Base-by-base conservation (phyloP, 2,888 invertebrate genomes). In the Barypeithes pellucidus region DNA sequence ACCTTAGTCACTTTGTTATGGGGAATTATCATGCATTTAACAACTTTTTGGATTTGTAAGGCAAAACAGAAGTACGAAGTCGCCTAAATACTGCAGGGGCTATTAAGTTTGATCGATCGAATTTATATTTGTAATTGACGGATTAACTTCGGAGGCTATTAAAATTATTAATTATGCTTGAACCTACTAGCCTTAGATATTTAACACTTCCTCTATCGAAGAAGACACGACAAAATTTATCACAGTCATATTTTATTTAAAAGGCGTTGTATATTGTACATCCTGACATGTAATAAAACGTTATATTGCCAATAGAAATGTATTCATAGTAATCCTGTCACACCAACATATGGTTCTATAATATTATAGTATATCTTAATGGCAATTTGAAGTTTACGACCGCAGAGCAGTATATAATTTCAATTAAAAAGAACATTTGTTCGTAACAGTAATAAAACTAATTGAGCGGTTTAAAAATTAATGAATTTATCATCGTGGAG, bases 241-340 rank as follows among this genome's bases (percentile, higher is more conserved):
- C 20, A 47, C 20, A 47, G 47, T 20, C 18, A 12, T 47, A 47
- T 47, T 20, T 47, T 47, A 47, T 47, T 11, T 12, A 20, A 47
- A 20, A 47, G 11, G 22, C 11, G 16, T 47, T 11, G 20, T 47
- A 47, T 47, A 39, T 39, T 39, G n/a, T 2, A 39, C 12, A 39
- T 3, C 20, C 20, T 20, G 20, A 11, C 18, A 8, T 47, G 47
- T 47, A 47, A 47, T 47, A 20, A 47, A 47, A 47, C 11, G 4
- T 5, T 47, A 16, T 47, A 47, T 47, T 47, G 20, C 20, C 39
- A 39, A 39, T 39, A n/a, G 11, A 39, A 39, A 39, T 39, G n/a
- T n/a, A n/a, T 39, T 39, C 12, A 39, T 39, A n/a, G n/a, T 39
- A 39, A n/a, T 39, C 2, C n/a, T 39, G 39, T n/a, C n/a, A 9